These are phyloP conservation scores for Napeogenes sylphis DNA, from an alignment of 2,888 invertebrate genomes.

Conservation along the genomic window DNA sequence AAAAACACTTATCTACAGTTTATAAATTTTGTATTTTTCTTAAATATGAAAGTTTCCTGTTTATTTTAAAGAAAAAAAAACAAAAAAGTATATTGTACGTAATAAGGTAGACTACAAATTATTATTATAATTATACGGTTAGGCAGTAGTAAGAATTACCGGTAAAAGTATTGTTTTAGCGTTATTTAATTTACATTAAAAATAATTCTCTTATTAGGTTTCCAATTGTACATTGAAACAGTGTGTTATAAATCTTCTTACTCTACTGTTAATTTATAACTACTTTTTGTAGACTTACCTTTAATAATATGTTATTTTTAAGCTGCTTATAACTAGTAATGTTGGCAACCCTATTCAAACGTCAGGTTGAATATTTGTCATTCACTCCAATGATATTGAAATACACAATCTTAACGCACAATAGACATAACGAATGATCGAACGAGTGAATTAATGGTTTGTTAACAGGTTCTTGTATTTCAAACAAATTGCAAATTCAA, in stretches of 20 bases:
- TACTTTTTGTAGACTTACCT: background rate
- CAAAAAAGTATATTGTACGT: too few species aligned
- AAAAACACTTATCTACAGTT: background rate
- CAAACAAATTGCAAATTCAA: conserved; percentile 4
- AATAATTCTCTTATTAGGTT: too few species aligned
- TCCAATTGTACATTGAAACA: too few species aligned
- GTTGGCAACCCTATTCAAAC: background rate
- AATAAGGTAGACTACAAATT: too few species aligned
- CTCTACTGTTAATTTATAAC: background rate
- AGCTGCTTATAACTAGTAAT: background rate
- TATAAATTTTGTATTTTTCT: too few species aligned
- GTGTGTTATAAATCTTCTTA: too few species aligned
- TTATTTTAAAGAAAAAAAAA: too few species aligned
- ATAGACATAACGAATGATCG: conserved; percentile 18
- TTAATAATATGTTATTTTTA: background rate
- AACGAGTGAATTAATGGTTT: conserved; percentile 11
- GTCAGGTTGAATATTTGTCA: conserved; percentile 6
- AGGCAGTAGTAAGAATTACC: too few species aligned
- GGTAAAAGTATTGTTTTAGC: too few species aligned
- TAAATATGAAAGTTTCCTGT: too few species aligned
- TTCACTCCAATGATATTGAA: conserved; percentile 4
- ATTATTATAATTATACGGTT: too few species aligned
- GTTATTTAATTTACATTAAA: too few species aligned
- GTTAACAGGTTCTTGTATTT: conserved; percentile 5
- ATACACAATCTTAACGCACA: conserved; percentile 9